These are phyloP conservation scores for Phytoseiulus persimilis DNA, from an alignment of 2,888 invertebrate species.

Conservation along the genomic window DNA sequence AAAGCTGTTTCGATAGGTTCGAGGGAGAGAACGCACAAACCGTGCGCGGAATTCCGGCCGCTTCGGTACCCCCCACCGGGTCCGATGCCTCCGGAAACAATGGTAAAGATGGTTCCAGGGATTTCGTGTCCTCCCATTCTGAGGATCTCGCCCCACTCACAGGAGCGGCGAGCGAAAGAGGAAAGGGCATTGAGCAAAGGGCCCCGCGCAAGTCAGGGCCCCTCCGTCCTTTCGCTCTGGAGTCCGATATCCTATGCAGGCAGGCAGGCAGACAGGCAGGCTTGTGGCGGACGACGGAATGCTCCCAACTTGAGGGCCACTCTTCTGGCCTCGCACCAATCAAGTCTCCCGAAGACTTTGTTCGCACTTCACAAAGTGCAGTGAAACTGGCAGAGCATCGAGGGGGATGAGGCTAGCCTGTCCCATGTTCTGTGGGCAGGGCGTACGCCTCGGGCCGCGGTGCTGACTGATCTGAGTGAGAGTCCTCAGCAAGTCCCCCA, in stretches of 20 bases:
- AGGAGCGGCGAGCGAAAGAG: slow-evolving; percentile 5
- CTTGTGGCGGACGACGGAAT: slow-evolving; percentile 5
- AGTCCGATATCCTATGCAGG: slow-evolving; percentile 5
- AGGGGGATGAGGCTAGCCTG: not conserved
- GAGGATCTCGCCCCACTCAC: not conserved
- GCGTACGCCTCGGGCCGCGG: not conserved
- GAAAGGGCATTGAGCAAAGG: not conserved
- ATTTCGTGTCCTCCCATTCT: not conserved
- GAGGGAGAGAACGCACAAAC: no score
- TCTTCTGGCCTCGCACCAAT: not conserved
- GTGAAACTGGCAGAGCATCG: not conserved
- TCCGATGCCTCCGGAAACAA: not conserved
- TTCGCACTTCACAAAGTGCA: not conserved
- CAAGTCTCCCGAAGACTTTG: not conserved
- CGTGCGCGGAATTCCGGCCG: no score
- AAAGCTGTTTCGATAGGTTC: no score
- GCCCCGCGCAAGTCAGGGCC: not conserved
- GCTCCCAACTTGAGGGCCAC: not conserved
- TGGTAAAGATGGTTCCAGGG: not conserved
- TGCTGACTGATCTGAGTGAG: not conserved
- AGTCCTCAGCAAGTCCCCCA: not conserved
- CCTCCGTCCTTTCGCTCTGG: not conserved
- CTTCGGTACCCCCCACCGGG: not conserved
- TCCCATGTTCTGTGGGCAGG: not conserved
- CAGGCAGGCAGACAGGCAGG: not conserved